Base-by-base conservation (phyloP, 2,888 invertebrate species). In the Oscheius sp. region DNA sequence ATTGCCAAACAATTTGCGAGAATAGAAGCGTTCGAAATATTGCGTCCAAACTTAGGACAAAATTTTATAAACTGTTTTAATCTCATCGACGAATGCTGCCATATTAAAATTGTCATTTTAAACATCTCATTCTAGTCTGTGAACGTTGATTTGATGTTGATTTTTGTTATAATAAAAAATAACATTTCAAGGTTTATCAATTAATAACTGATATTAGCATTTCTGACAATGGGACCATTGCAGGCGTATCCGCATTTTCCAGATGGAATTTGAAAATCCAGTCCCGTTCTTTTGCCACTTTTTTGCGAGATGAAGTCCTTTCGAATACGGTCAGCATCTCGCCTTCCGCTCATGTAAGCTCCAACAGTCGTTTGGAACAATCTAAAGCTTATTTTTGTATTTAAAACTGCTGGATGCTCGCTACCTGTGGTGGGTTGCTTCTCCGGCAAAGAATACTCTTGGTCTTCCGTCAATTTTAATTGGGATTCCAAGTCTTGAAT, bases 361-460 rank as follows among this genome's bases (percentile, higher is more conserved):
- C 84, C 84, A 25, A 84, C 79, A 5, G 82, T 77, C 27, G 84
- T 84, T 73, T 84, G 82, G 71, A 78, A 84, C n/a, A 84, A 48
- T 15, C 37, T 39, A 42, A 20, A 53, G 29, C 3, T 25, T 29
- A 23, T 61, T 39, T 5, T 34, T 58, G 3, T 34, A 10, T 37
- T 2, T 53, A 33, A 29, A 6, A n/a, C n/a, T n/a, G n/a, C n/a
- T n/a, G n/a, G n/a, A n/a, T n/a, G n/a, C n/a, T n/a, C n/a, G n/a
- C 6, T 55, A 78, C 79, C 79, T 73, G 70, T 80, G 76, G 68
- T 84, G 84, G 3, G 84, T 84, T 4, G 82, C 84, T 67, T 84
- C 84, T 65, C 84, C 84, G 8, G 84, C 84, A 63, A 84, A 83
- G 25, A 82, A 58, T 33, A 84, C 69, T 46, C 78, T 64, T 15